These are phyloP conservation scores for Nemopilema nomurai DNA, from an alignment of 30 jellyfish, hydroid and myxozoan species.

Conservation along the genomic window DNA sequence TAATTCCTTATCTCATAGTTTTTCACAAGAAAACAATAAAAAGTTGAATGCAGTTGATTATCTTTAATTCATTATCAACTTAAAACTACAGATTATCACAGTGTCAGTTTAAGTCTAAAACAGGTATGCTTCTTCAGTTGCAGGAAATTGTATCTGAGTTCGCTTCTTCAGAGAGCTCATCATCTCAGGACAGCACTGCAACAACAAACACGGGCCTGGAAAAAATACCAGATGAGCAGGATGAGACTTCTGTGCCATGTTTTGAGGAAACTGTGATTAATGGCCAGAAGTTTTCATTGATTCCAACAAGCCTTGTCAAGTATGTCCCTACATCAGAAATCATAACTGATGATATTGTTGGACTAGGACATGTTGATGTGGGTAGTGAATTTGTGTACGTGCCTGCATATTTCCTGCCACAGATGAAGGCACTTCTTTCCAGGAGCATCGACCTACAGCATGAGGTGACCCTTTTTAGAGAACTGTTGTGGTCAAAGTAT, in stretches of 20 bases:
- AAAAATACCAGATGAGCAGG: neutral
- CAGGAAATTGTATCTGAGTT: conserved; percentile 5
- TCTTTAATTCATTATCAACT: neutral
- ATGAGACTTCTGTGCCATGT: conserved; percentile 1
- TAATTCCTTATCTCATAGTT: neutral
- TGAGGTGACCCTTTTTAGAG: conserved; percentile 24
- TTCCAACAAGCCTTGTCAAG: conserved; percentile 14
- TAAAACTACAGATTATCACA: neutral
- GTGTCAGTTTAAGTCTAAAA: neutral
- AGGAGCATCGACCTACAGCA: conserved; percentile 6
- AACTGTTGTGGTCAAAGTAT: conserved; percentile 1
- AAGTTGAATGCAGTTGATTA: neutral
- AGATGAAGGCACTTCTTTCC: neutral
- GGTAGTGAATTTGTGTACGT: conserved; percentile 6
- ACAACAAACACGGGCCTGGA: conserved; percentile 2
- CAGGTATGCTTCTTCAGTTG: neutral
- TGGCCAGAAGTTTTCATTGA: conserved; percentile 8
- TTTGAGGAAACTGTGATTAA: conserved; percentile 7
- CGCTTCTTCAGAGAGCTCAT: neutral
- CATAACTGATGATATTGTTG: neutral
- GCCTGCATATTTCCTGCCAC: conserved; percentile 5
- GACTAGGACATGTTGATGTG: conserved; percentile 23
- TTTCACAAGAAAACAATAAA: neutral
- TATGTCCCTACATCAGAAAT: neutral
- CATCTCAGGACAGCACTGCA: neutral